Evolutionary conservation across 1,140 invertebrate genomes (phyloP).

Genomic region (Colletes latitarsis): DNA sequence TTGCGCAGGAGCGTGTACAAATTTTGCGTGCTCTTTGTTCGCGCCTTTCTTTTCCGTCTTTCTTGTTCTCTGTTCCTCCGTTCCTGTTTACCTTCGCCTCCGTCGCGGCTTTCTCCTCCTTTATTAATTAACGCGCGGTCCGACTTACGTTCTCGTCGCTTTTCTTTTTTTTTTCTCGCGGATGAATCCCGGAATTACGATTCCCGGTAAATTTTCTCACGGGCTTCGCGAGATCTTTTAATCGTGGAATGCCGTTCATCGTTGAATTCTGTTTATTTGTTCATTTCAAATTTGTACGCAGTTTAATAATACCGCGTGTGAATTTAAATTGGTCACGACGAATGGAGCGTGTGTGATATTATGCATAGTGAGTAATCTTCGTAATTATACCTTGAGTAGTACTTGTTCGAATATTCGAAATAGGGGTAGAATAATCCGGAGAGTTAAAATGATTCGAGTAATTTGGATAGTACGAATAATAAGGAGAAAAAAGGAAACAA

Average conservation of each 20-base stretch:
- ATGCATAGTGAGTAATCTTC: no score
- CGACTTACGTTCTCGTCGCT: slow-evolving; percentile 5
- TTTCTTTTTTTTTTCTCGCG: not conserved
- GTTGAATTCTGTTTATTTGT: no score
- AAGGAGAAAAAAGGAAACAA: no score
- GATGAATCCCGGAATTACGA: slow-evolving; percentile 3
- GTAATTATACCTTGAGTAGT: no score
- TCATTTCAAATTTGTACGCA: no score
- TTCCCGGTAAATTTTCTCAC: not conserved
- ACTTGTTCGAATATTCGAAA: no score
- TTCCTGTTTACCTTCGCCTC: slow-evolving; percentile 4
- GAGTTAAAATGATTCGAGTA: no score
- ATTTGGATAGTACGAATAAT: no score
- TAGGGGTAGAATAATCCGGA: no score
- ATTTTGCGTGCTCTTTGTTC: slow-evolving; percentile 41
- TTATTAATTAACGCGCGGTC: slow-evolving; percentile 38
- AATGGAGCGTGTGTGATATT: no score
- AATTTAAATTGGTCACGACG: no score
- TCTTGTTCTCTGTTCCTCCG: not conserved
- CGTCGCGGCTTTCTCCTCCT: not conserved
- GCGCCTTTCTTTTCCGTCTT: slow-evolving; percentile 21
- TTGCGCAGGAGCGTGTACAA: slow-evolving; percentile 43
- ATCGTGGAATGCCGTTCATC: not conserved
- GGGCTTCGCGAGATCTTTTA: not conserved
- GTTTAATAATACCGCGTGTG: no score